phyloP scores from a whole-genome alignment of 2,113 vertebrate genomes.

The rabbit (Oryctolagus cuniculus) region mOryCun1.1 NC_091436.1:101342501-101343000 shows the following conservation, averaged over 20 bases:
- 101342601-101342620: too few relatives aligned
- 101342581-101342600: too few relatives aligned
- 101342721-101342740: too few relatives aligned
- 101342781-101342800: too few relatives aligned
- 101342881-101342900: not conserved
- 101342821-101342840: not conserved
- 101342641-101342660: too few relatives aligned
- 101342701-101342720: too few relatives aligned
- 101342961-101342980: not conserved
- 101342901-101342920: not conserved
- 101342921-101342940: not conserved
- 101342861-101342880: not conserved
- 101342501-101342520: not conserved
- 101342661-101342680: too few relatives aligned
- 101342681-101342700: too few relatives aligned
- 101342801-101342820: not conserved
- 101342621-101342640: too few relatives aligned
- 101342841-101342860: not conserved
- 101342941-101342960: not conserved
- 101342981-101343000: not conserved
- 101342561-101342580: not conserved
- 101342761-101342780: too few relatives aligned
- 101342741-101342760: too few relatives aligned
- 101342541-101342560: not conserved
- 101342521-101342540: not conserved